Evolutionary conservation across 2,888 invertebrate genomes (phyloP).

Genomic region (Stenurella melanura): DNA sequence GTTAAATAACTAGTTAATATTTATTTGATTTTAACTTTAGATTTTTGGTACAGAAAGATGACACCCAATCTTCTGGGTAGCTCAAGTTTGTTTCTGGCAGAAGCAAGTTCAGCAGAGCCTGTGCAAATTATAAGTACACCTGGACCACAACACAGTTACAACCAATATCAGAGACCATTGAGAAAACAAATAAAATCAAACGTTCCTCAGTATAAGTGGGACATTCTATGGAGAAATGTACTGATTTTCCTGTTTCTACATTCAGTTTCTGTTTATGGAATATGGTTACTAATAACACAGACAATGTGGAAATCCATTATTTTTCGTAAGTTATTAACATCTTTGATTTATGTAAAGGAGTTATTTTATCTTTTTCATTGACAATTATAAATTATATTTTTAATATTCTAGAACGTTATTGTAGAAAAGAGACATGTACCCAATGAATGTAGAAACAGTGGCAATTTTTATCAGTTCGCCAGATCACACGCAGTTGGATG

Average conservation of each 20-base stretch:
- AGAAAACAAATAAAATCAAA: conserved; percentile 29
- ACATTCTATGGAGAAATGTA: conserved; percentile 88
- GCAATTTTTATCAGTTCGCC: too few species aligned
- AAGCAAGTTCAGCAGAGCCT: conserved; percentile 62
- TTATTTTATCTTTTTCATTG: too few species aligned
- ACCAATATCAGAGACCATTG: conserved; percentile 41
- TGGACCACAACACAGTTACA: conserved; percentile 44
- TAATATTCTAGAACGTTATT: too few species aligned
- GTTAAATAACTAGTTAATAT: too few species aligned
- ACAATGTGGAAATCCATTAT: conserved; percentile 72
- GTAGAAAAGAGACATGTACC: too few species aligned
- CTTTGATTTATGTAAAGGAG: too few species aligned
- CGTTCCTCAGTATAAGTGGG: conserved; percentile 72
- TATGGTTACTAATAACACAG: conserved; percentile 75
- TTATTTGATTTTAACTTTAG: neutral
- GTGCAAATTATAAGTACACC: conserved; percentile 62
- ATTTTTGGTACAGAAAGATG: conserved; percentile 71
- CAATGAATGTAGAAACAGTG: too few species aligned
- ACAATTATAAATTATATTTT: too few species aligned
- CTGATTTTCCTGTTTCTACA: conserved; percentile 84
- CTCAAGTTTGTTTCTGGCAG: conserved; percentile 76
- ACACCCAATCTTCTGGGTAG: conserved; percentile 79
- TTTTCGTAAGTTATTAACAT: conserved; percentile 75
- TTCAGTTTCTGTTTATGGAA: conserved; percentile 78
- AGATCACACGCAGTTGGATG: too few species aligned